Base-by-base conservation (phyloP, 2,113 vertebrate genomes). In the Cyphomyrus plagiostoma region DNA sequence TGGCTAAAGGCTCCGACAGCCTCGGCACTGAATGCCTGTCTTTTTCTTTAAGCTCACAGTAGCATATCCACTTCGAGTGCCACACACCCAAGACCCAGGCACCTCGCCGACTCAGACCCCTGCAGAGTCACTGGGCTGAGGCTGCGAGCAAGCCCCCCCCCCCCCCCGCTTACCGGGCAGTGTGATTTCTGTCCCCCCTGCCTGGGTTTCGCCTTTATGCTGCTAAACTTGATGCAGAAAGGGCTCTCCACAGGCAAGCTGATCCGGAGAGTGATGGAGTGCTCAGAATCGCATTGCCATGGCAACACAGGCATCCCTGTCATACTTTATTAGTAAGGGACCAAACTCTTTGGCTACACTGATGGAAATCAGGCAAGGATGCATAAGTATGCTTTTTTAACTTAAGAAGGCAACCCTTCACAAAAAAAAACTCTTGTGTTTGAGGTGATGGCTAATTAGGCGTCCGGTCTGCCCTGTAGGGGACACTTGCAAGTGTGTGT, bases 231-330 rank as follows among this genome's bases (percentile, higher is more conserved):
- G 39, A 48, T 39, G 39, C 21, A 11, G 42, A 84, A 39, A 84
- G 45, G 45, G 82, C 21, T 48, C 42, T 84, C 82, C 45, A n/a
- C 39, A 84, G 19, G 82, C 21, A 45, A 48, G 82, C 42, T 15
- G 30, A 88, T 30, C 17, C 50, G 4, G 17, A 83, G 23, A 39
- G 19, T 58, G 30, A 46, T n/a, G 19, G 21, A 84, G 50, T 45
- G 21, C 45, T 15, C 56, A 9, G 26, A 86, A 86, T 26, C 8
- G 15, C 88, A 88, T 91, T 77, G 4, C 90, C 39, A 88, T 85
- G 92, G 87, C 91, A 70, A 90, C 49, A 21, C 35, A n/a, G 23
- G 62, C 80, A 30, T 83, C 85, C 88, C 52, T 58, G 49, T 83
- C 50, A 56, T 89, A 58, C 82, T 84, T 89, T 89, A 42, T 89